These are phyloP conservation scores for Paragorgia papillata DNA, from an alignment of 92 coral and sea anemone genomes.

Conservation along the genomic window DNA sequence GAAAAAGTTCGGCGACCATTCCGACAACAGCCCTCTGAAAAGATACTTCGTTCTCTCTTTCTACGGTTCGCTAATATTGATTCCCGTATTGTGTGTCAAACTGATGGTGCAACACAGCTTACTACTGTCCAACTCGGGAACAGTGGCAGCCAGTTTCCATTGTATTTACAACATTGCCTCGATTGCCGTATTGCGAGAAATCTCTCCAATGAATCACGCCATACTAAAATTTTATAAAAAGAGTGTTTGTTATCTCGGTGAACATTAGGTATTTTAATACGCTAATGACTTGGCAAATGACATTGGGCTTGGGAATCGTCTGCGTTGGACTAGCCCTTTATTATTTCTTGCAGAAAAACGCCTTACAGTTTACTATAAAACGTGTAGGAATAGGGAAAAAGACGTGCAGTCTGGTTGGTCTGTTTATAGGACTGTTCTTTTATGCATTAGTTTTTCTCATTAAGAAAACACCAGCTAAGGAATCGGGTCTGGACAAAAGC, in stretches of 20 bases:
- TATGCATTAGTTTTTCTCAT: too few species aligned
- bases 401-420: too few species aligned
- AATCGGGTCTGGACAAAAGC: too few species aligned
- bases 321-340: neutral
- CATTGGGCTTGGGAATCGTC: neutral
- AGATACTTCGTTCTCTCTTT: slow-evolving; percentile 18
- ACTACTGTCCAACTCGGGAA: neutral
- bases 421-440: too few species aligned
- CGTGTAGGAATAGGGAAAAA: too few species aligned
- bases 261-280: slow-evolving; percentile 30
- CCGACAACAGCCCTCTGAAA: slow-evolving; percentile 7
- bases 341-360: neutral
- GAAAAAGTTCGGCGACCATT: neutral
- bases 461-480: too few species aligned
- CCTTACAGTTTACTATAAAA: too few species aligned
- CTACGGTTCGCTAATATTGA: neutral
- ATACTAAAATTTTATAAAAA: slow-evolving; percentile 21
- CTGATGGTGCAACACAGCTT: neutral
- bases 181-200: slow-evolving; percentile 22
- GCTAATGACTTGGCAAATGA: slow-evolving; percentile 13
- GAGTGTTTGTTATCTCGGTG: slow-evolving; percentile 31
- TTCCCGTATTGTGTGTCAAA: slow-evolving; percentile 25
- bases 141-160: neutral
- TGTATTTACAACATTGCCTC: slow-evolving; percentile 41
- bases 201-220: slow-evolving; percentile 34